Base-by-base conservation (phyloP, 1,140 invertebrate species). In the Aphelenchoides fujianensis region DNA sequence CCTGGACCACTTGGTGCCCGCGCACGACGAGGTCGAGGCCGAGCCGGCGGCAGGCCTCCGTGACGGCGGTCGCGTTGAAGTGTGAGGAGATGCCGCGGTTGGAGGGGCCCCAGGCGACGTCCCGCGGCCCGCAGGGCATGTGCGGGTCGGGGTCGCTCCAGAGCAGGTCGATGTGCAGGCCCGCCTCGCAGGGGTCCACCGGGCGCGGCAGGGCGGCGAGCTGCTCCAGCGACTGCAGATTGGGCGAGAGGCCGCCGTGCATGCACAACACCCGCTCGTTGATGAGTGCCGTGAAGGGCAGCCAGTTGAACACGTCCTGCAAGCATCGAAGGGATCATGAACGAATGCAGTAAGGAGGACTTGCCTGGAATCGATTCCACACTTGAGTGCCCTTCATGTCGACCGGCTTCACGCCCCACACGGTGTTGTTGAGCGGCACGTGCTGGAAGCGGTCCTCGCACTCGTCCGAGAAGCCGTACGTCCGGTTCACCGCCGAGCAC, bases 391-490 rank as follows among this genome's bases (percentile, higher is more conserved):
- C 70, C 34, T 72, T 71, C 5, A 71, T 12, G 53, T 71, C 70
- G 61, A 74, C 70, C 16, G 16, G 37, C 23, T 41, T 16, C 12
- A 71, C 28, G 7, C 70, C 70, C 70, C 70, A 71, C 32, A 71
- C 31, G 19, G 70, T 55, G 9, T 34, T 34, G 16, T 71, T 37
- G 2, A 69, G 9, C 23, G 70, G 70, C 37, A 72, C 41, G 16
- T 71, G 34, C 59, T 71, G 70, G 35, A 71, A 71, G 35, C 70
- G 32, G 31, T 72, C 53, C 82, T 88, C 90, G 90, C 95, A 95
- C 87, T 95, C 93, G 85, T 95, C 93, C 84, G 95, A 95, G 87
- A 96, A 95, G 83, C 93, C 93, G 88, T 96, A 96, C 88, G 95
- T 95, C 87, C 92, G 91, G 87, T 80, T 82, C 71, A 83, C 80